Evolutionary conservation across 1,140 invertebrate species (phyloP), one percentile per base, ranked within the genome.

Genomic region (Cherax destructor): DNA sequence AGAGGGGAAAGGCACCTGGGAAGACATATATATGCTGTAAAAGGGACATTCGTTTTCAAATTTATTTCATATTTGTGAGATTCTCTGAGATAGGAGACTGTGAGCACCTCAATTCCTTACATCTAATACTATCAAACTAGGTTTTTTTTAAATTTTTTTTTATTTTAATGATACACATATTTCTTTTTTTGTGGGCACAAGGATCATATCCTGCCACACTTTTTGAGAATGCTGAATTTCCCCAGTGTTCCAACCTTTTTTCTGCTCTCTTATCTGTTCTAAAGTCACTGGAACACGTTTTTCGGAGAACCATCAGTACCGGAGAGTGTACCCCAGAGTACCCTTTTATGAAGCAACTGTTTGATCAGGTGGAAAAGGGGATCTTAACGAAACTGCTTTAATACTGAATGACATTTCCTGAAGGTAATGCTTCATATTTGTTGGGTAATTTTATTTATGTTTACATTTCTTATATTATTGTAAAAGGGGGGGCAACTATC

Each of bases 331-430:
- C 9, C n/a, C 80, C 80, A 13, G 24, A 83, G 24, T 61, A 83
- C 52, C 80, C 80, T 13, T 16, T 3, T 61, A 83, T 83, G 52
- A 83, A 52, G 61, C 52, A 83, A n/a, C 80, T 83, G 9, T 83
- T 83, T 83, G 52, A 83, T 47, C 7, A 65, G 18, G 16, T 65
- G 61, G 61, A 65, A 65, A 13, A 65, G 1, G 13, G 2, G 61
- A 65, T 21, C 5, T 65, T 21, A 65, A 65, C 13, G 0, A 18
- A 65, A 65, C 13, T 65, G 61, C 13, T 65, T 65, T 21, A 65
- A 65, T 18, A 65, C 61, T 65, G 61, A 65, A 65, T 21, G 18
- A 65, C 61, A n/a, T 65, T 65, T 65, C 5, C 18, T 65, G 13
- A 65, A 65, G 61, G 61, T 65, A 65, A 65, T 65, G 13, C 18